Conservation (phyloP, 2,888 invertebrate genomes). For the Lissonota sp. region DNA sequence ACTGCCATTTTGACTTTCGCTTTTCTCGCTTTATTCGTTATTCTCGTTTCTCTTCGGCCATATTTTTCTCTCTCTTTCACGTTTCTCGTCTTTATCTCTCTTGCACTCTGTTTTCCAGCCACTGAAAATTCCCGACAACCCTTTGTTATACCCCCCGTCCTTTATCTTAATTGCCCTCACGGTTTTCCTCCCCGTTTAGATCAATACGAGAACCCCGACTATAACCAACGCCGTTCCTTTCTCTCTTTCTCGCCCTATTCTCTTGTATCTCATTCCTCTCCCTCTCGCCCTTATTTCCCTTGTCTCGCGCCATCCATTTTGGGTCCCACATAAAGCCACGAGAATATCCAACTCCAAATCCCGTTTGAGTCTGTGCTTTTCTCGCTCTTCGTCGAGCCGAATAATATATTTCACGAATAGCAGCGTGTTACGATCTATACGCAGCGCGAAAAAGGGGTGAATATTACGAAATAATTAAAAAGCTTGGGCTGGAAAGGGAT, state of each 20-base stretch:
- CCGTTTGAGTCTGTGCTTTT: slow-evolving; percentile 4
- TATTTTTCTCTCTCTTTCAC: neutral
- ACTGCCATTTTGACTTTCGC: slow-evolving; percentile 30
- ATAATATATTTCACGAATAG: slow-evolving; percentile 71
- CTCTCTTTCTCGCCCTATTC: slow-evolving; percentile 13
- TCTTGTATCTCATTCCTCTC: slow-evolving; percentile 35
- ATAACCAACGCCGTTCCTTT: slow-evolving; percentile 64
- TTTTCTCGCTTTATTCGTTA: slow-evolving; percentile 48
- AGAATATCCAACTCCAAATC: slow-evolving; percentile 39
- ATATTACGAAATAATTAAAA: slow-evolving; percentile 59
- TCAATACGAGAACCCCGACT: slow-evolving; percentile 76
- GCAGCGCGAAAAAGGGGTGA: slow-evolving; percentile 20
- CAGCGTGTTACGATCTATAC: slow-evolving; percentile 54
- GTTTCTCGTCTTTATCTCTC: slow-evolving; percentile 15
- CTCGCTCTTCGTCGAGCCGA: slow-evolving; percentile 69
- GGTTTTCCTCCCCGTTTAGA: slow-evolving; percentile 78
- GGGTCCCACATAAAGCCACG: neutral
- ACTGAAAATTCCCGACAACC: slow-evolving; percentile 75
- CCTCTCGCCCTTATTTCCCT: slow-evolving; percentile 7
- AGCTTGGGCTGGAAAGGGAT: neutral
- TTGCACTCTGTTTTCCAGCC: slow-evolving; percentile 67
- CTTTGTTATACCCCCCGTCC: slow-evolving; percentile 79
- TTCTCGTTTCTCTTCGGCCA: neutral
- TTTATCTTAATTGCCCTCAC: slow-evolving; percentile 83
- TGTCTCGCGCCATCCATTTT: slow-evolving; percentile 9